Conservation (phyloP, 53 echinoderm and acorn worm species). For the Echinometra lucunter region DNA sequence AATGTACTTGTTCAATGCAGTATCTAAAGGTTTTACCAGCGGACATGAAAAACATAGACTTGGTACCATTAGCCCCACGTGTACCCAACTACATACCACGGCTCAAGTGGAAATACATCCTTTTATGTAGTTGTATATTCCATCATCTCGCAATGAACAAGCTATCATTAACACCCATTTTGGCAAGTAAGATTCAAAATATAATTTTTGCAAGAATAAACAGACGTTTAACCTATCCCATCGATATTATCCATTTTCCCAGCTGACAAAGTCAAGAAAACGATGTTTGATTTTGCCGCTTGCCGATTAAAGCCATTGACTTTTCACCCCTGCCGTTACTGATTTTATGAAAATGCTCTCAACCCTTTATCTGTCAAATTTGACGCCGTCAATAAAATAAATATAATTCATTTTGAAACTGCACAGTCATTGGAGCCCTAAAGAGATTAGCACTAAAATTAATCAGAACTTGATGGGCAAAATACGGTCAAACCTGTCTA, state of each 20-base stretch:
- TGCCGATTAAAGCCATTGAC: slow-evolving; percentile 33
- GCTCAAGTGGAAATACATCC: neutral
- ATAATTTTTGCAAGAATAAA: neutral
- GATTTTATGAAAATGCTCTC: neutral
- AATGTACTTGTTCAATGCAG: too few species aligned
- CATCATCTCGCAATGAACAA: slow-evolving; percentile 24
- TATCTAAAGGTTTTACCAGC: too few species aligned
- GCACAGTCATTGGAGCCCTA: neutral
- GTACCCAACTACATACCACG: neutral
- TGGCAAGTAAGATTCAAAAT: neutral
- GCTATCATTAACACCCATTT: too few species aligned
- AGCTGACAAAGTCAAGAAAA: slow-evolving; percentile 6
- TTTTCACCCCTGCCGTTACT: neutral
- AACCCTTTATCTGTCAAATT: slow-evolving; percentile 2
- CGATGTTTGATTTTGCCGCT: neutral
- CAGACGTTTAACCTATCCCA: slow-evolving; percentile 15
- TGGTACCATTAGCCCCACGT: too few species aligned
- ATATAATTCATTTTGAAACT: neutral
- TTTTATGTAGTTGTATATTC: neutral
- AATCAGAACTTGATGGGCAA: neutral
- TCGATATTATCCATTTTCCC: slow-evolving; percentile 8
- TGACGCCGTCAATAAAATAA: slow-evolving; percentile 28
- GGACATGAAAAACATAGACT: too few species aligned
- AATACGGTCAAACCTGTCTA: too few species aligned
- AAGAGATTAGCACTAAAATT: neutral